These are phyloP conservation scores for Oreochromis grahami DNA, from an alignment of 2,797 vertebrate genomes.

Conservation along the genomic window DNA sequence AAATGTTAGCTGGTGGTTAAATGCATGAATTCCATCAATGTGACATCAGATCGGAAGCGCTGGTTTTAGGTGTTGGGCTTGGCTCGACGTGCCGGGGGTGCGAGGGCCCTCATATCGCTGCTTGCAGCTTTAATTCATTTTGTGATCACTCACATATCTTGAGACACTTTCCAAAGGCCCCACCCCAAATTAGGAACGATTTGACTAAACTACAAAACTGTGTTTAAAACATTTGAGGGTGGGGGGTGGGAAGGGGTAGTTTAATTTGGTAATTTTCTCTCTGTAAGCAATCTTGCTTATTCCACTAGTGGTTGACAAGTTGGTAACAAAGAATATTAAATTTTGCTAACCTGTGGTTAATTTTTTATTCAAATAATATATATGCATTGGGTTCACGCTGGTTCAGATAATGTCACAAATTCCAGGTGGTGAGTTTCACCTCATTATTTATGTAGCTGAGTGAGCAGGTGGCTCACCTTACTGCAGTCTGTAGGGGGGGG, in stretches of 20 bases:
- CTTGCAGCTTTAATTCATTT: too few relatives aligned
- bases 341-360: neutral
- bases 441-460: slow-evolving; percentile 7
- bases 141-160: neutral
- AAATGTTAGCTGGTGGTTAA: too few relatives aligned
- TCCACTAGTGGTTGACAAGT: neutral
- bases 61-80: too few relatives aligned
- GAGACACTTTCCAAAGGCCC: neutral
- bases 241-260: neutral
- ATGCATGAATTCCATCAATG: too few relatives aligned
- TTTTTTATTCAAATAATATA: neutral
- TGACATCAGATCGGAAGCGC: too few relatives aligned
- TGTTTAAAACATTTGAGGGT: neutral
- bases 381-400: neutral
- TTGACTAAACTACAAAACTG: neutral
- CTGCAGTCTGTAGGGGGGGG: slow-evolving; percentile 15
- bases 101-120: too few relatives aligned
- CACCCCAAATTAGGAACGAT: neutral
- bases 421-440: slow-evolving; percentile 4
- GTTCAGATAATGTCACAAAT: neutral
- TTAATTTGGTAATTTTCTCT: neutral
- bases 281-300: neutral
- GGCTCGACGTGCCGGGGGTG: too few relatives aligned
- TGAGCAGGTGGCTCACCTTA: slow-evolving; percentile 48
- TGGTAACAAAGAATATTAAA: neutral